Evolutionary conservation across 2,888 invertebrate species (phyloP).

Genomic region (Ametastegia equiseti): DNA sequence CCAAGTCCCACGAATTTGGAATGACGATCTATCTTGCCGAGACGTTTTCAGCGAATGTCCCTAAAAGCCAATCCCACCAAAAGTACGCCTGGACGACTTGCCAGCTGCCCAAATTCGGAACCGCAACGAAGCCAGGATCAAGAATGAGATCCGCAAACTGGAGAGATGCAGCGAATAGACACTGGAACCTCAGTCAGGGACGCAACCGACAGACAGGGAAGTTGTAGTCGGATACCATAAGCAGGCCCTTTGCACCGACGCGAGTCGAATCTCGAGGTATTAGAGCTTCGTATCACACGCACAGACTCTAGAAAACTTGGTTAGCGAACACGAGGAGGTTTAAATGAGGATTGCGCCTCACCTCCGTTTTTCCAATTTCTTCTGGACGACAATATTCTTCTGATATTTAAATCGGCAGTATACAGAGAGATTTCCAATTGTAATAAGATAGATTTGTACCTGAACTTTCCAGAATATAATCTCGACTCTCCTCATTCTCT

Average conservation of each 20-base stretch:
- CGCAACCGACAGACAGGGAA: background rate
- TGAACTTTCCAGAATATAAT: slow-evolving; percentile 21
- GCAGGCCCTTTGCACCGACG: background rate
- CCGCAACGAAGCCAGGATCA: background rate
- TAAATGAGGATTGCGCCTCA: slow-evolving; percentile 57
- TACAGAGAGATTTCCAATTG: slow-evolving; percentile 6
- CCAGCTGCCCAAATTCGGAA: background rate
- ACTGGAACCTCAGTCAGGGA: background rate
- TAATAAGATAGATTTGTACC: slow-evolving; percentile 31
- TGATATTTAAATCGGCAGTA: background rate
- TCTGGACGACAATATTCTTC: background rate
- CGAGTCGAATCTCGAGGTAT: background rate
- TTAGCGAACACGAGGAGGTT: slow-evolving; percentile 53
- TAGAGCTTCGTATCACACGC: slow-evolving; percentile 22
- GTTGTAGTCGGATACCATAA: background rate
- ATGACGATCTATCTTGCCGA: background rate
- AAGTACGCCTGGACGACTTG: too few relatives aligned
- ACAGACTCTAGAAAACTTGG: slow-evolving; percentile 60
- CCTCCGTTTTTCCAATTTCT: slow-evolving; percentile 41
- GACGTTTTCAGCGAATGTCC: background rate
- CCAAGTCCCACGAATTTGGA: background rate
- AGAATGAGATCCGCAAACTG: background rate
- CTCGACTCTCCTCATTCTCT: slow-evolving; percentile 4
- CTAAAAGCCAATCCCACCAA: background rate
- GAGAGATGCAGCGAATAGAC: background rate